These are phyloP conservation scores for Hirtodrosophila histrioides DNA, from an alignment of 2,888 invertebrate genomes.

Conservation along the genomic window DNA sequence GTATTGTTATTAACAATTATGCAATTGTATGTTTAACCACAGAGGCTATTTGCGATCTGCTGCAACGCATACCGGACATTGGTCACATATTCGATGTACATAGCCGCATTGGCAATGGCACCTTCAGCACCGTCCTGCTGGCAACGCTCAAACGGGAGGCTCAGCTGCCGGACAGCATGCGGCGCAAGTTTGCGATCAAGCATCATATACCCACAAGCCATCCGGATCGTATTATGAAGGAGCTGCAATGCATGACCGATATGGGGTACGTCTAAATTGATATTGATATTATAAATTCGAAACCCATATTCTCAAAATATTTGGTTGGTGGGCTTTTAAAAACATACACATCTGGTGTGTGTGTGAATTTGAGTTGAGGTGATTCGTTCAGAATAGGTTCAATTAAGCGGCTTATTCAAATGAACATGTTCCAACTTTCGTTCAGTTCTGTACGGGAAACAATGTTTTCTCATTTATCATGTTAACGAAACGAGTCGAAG, in stretches of 20 bases:
- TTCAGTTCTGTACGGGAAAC: too few relatives aligned
- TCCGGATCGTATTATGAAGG: constrained; percentile 91
- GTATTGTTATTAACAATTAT: too few relatives aligned
- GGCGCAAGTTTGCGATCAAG: constrained; percentile 91
- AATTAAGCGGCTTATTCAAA: too few relatives aligned
- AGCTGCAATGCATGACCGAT: constrained; percentile 90
- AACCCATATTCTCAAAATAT: too few relatives aligned
- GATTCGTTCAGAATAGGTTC: too few relatives aligned
- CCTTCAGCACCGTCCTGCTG: constrained; percentile 94
- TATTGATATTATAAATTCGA: too few relatives aligned
- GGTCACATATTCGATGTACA: constrained; percentile 88
- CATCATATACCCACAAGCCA: constrained; percentile 94
- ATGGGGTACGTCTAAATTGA: constrained; percentile 87
- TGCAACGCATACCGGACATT: constrained; percentile 86
- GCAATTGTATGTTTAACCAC: constrained; percentile 4
- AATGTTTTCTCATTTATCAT: too few relatives aligned
- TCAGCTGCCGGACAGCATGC: constrained; percentile 84
- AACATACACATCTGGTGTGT: too few relatives aligned
- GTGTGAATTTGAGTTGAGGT: too few relatives aligned
- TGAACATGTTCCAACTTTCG: too few relatives aligned
- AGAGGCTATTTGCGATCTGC: constrained; percentile 83
- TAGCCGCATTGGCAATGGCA: constrained; percentile 91
- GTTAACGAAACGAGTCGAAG: too few relatives aligned
- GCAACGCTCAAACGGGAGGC: constrained; percentile 86
- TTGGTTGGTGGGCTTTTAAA: too few relatives aligned